Conservation (phyloP, 2,888 invertebrate genomes). For the Liposcelis brunnea region DNA sequence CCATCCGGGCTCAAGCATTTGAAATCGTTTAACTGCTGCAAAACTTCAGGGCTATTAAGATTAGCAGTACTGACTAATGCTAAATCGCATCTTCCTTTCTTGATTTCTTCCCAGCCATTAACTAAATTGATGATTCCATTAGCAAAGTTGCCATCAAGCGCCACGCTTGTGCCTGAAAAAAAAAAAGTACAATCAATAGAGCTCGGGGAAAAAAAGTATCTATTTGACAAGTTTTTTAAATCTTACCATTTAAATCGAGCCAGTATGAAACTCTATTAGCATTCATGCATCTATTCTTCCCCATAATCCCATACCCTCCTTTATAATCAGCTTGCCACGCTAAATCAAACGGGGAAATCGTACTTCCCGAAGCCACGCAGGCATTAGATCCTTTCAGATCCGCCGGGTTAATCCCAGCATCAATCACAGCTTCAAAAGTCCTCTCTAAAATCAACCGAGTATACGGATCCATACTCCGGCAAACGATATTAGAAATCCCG, state of each 20-base stretch:
- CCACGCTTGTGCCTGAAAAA: neutral
- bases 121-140: neutral
- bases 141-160: neutral
- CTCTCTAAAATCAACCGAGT: slow-evolving; percentile 26
- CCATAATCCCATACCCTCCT: neutral
- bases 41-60: neutral
- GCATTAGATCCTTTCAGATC: no score
- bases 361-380: no score
- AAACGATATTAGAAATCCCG: slow-evolving; percentile 27
- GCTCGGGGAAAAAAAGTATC: no score
- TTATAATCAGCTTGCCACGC: no score
- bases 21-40: neutral
- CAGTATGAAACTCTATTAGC: neutral
- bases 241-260: neutral
- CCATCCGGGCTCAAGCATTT: neutral
- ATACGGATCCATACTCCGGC: slow-evolving; percentile 28
- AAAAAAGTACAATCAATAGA: neutral
- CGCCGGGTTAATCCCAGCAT: slow-evolving; percentile 23
- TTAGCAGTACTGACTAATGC: neutral
- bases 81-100: neutral
- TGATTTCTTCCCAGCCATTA: neutral
- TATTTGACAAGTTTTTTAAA: neutral
- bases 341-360: no score
- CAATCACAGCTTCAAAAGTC: slow-evolving; percentile 27
- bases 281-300: neutral